Base-by-base conservation (phyloP, 2,888 invertebrate species). In the Tanypteryx hageni region DNA sequence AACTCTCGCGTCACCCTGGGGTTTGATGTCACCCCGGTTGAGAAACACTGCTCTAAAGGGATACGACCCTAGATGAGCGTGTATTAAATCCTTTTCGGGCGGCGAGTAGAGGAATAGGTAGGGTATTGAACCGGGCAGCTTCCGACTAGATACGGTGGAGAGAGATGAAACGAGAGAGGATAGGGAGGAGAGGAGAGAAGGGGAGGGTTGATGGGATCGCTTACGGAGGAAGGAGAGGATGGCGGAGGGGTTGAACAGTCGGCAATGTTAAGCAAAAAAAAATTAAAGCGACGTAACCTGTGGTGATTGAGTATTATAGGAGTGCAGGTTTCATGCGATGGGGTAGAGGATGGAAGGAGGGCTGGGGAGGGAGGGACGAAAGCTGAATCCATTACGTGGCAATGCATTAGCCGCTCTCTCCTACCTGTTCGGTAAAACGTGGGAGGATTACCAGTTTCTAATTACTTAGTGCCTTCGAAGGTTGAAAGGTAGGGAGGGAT, bases 391-490 rank as follows among this genome's bases (percentile, higher is more conserved):
- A 89, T 89, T 89, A 89, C 89, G 44, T 27, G 68, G 16, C 61
- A 44, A 68, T 64, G n/a, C 89, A 89, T 89, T 89, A 89, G 64
- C 68, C 64, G 44, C 44, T 89, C 68, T 56, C 68, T 68, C 86
- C 22, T 86, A 86, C 86, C 89, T 89, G 61, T 56, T 56, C 64
- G 16, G 64, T 57, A 57, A 86, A 86, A 86, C 61, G 31, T 18
- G 59, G 82, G 16, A 44, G n/a, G 64, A 89, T 89, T 89, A 89
- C 89, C 56, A 56, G 89, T 89, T 64, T 89, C 89, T 89, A 89
- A 89, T 89, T 89, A 89, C 89, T 89, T 68, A 89, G 89, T 56
- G 89, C 56, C 64, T 44, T 18, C 44, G 44, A 64, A 89, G 27
- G 89, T 10, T 11, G 27, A 4, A 83, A 11, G 64, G 5, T 27